Evolutionary conservation across 2,888 invertebrate species (phyloP), one percentile per base, ranked within the genome.

Genomic region (Anorthoa munda): DNA sequence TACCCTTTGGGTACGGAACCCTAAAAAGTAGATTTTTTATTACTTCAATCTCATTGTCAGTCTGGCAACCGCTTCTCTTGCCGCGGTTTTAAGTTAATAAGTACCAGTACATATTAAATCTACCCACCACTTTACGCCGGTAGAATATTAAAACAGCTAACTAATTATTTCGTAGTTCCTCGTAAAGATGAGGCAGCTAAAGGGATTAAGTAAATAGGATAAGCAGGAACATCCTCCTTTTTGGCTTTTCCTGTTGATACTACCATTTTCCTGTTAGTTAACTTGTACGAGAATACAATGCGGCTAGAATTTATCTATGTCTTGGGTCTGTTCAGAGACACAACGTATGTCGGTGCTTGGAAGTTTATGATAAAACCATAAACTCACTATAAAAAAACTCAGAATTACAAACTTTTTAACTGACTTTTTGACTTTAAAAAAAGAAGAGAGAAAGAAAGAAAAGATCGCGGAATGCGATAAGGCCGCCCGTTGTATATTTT

Each of bases 121-220:
- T 31, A 60, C 72, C 65, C 50, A 65, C 59, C 64, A 55, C n/a
- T 58, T 77, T 65, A 77, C 65, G 72, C 50, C 0, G 0, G 17
- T 4, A 12, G 77, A 77, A 79, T 79, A 72, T 60, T 72, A 61
- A 72, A 77, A 51, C 55, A 60, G 59, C 46, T 26, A n/a, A n/a
- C 46, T 46, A 77, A 65, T 72, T 79, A 79, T 50, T 65, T 18
- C 53, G 15, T 51, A 53, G 55, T 79, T 79, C 64, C 45, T 18
- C 21, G 58, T 45, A 46, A 63, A 72, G 79, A 55, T 31, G 26
- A 71, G 26, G 23, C n/a, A 4, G 46, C 45, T 39, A 53, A 72
- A 53, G 18, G 45, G 58, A 66, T 66, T 66, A 74, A 31, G 51
- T 17, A 26, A 74, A 73, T 13, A 26, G 23, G 63, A 63, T 56